phyloP scores from a whole-genome alignment of 2,113 vertebrate species.

The Dunckerocampus dactyliophorus region DNA sequence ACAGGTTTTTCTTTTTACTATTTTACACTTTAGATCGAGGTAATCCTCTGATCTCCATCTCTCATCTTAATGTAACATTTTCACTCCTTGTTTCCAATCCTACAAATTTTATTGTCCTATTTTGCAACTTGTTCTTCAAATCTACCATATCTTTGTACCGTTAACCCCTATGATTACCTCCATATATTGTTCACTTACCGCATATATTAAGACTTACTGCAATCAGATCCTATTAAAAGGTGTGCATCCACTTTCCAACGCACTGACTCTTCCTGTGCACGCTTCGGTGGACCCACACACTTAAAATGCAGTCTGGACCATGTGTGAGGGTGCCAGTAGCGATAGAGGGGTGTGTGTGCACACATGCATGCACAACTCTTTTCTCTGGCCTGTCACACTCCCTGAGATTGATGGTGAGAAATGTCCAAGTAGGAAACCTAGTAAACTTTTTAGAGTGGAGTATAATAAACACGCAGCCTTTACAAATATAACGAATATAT shows the following conservation, averaged over 20 bases:
- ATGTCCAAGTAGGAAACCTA: slow-evolving; percentile 55
- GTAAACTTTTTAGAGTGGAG: slow-evolving; percentile 28
- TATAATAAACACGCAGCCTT: slow-evolving; percentile 2
- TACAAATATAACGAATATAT: no score
- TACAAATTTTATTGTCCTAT: background rate
- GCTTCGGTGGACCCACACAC: slow-evolving; percentile 24
- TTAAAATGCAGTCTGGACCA: slow-evolving; percentile 21
- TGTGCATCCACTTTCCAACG: slow-evolving; percentile 41
- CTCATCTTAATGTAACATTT: background rate
- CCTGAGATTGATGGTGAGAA: slow-evolving; percentile 77
- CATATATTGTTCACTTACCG: no score
- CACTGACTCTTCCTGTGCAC: slow-evolving; percentile 54
- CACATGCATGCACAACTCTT: slow-evolving; percentile 47
- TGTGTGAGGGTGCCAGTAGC: slow-evolving; percentile 29
- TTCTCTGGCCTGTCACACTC: slow-evolving; percentile 67
- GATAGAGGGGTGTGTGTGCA: slow-evolving; percentile 54
- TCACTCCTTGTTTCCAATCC: background rate
- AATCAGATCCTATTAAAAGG: background rate
- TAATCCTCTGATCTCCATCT: no score
- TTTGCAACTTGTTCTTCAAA: background rate
- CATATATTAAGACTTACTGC: no score
- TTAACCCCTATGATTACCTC: background rate
- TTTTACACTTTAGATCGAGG: no score
- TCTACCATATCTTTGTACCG: background rate
- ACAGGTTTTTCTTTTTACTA: no score